Evolutionary conservation across 2,888 invertebrate genomes (phyloP).

Genomic region (Timema podura): DNA sequence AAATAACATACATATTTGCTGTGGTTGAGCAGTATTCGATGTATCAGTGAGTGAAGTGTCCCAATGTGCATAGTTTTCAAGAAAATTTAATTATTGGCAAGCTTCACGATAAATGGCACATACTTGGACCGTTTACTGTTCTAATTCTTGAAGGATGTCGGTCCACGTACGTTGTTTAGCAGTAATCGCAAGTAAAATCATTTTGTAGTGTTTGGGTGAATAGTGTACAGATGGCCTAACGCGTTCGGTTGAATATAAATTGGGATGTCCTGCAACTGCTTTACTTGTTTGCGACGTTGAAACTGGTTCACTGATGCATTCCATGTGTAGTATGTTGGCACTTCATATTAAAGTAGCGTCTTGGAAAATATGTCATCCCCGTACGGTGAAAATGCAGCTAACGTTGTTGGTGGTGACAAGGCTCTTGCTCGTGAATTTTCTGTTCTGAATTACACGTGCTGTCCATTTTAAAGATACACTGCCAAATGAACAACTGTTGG

Average conservation of each 20-base stretch:
- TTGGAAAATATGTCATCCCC: conserved; percentile 29
- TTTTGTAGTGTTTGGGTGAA: conserved; percentile 37
- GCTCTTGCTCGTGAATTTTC: conserved; percentile 33
- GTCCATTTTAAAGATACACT: conserved; percentile 38
- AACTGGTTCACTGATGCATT: conserved; percentile 18
- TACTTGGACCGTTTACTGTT: conserved; percentile 41
- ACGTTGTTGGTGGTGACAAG: conserved; percentile 30
- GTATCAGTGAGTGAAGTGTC: conserved; percentile 34
- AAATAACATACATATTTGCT: conserved; percentile 37
- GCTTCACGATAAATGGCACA: conserved; percentile 43
- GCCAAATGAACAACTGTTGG: conserved; percentile 37
- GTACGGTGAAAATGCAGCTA: conserved; percentile 34
- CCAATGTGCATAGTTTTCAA: conserved; percentile 34
- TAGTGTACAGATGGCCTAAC: conserved; percentile 39
- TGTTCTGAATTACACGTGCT: conserved; percentile 39
- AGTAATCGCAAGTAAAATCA: conserved; percentile 40
- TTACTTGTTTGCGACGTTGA: conserved; percentile 16
- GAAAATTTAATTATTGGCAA: conserved; percentile 38
- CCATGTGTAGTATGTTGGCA: conserved; percentile 32
- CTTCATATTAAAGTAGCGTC: conserved; percentile 29
- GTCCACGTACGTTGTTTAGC: conserved; percentile 38
- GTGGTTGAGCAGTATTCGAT: conserved; percentile 31
- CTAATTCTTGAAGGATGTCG: conserved; percentile 39
- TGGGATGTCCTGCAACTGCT: not conserved
- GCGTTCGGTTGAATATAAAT: conserved; percentile 4